Conservation (phyloP, 2,113 vertebrate genomes). For the Serinus canaria region DNA sequence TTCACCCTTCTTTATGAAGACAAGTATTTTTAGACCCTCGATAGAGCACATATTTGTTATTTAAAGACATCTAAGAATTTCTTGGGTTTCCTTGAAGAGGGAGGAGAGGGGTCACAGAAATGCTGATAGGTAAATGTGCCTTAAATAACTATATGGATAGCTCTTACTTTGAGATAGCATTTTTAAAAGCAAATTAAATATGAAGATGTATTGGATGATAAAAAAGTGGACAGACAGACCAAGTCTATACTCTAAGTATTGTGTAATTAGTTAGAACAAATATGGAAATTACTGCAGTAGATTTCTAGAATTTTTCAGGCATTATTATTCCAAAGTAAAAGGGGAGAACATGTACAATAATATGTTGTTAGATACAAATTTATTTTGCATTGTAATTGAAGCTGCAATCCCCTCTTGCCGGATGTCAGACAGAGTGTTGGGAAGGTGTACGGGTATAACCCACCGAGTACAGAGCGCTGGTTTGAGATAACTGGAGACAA, state of each 20-base stretch:
- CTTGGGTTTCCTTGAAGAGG: not conserved
- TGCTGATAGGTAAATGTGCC: not conserved
- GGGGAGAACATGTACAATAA: not conserved
- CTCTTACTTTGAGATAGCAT: not conserved
- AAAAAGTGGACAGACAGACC: not conserved
- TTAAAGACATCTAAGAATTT: not conserved
- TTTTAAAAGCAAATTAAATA: not conserved
- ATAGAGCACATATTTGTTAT: not conserved
- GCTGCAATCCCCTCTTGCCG: not conserved
- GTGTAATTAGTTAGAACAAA: not conserved
- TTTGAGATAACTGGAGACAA: constrained; percentile 68
- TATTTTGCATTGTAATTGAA: not conserved
- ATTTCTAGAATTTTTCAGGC: not conserved
- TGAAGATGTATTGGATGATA: not conserved
- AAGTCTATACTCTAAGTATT: not conserved
- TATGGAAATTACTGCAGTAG: not conserved
- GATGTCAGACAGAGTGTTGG: constrained; percentile 52
- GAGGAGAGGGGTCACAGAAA: not conserved
- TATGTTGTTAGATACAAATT: not conserved
- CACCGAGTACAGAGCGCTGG: not conserved
- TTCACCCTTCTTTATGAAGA: not conserved
- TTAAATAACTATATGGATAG: not conserved
- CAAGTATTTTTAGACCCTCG: not conserved
- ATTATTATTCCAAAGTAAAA: not conserved
- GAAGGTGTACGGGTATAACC: constrained; percentile 71